Conservation (phyloP, 2,113 vertebrate species). For the Hepsetus odoe region DNA sequence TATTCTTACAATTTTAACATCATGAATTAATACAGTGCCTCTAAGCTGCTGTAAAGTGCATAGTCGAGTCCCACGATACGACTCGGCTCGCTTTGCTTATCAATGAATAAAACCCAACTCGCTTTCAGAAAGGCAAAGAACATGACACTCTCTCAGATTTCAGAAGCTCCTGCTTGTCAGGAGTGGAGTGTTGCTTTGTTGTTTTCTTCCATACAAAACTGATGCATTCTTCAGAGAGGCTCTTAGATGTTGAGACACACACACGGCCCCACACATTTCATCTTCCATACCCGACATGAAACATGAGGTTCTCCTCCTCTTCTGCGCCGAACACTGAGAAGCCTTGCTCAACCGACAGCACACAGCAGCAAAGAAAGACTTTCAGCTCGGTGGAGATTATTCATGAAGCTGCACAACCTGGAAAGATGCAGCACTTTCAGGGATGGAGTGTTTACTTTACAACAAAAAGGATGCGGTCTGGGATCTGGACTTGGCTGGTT, state of each 20-base stretch:
- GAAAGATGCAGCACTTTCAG: not conserved
- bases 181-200: not conserved
- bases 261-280: not conserved
- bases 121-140: not conserved
- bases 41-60: not conserved
- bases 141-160: not conserved
- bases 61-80: not conserved
- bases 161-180: slow-evolving; percentile 1
- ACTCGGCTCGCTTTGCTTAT: not conserved
- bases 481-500: no score
- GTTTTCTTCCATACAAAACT: not conserved
- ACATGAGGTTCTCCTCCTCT: not conserved
- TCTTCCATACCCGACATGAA: not conserved
- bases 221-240: slow-evolving; percentile 3
- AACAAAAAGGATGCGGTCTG: not conserved
- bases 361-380: not conserved
- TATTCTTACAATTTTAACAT: not conserved
- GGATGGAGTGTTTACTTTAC: not conserved
- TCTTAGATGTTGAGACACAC: not conserved
- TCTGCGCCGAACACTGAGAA: not conserved
- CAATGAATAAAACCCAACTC: slow-evolving; percentile 1
- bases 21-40: not conserved
- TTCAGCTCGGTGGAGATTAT: not conserved
- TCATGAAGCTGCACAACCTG: not conserved
- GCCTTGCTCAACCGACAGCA: not conserved